phyloP scores from a whole-genome alignment of 2,113 vertebrate genomes.

The Lepus timidus region DNA sequence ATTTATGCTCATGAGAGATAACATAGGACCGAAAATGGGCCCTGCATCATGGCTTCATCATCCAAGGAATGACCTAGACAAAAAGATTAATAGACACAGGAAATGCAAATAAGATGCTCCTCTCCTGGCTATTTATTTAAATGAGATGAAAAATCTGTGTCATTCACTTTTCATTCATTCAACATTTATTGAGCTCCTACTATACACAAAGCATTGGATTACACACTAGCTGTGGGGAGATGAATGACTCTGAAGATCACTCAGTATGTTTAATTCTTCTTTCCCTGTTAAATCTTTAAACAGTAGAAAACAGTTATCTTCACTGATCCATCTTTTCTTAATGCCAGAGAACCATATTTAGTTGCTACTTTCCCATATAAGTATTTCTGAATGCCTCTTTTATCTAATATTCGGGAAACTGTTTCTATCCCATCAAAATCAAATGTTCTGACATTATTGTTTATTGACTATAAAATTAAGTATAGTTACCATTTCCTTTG shows the following conservation, averaged over 20 bases:
- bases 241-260: neutral
- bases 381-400: neutral
- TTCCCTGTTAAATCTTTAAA: neutral
- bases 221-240: neutral
- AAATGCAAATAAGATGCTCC: neutral
- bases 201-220: neutral
- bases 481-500: neutral
- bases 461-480: constrained; percentile 8
- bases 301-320: neutral
- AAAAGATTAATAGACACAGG: neutral
- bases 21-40: neutral
- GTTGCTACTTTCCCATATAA: neutral
- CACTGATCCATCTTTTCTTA: neutral
- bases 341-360: neutral
- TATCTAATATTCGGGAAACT: neutral
- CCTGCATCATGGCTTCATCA: neutral
- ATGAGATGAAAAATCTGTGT: neutral
- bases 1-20: neutral
- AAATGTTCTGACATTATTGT: neutral
- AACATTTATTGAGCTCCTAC: neutral
- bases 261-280: neutral
- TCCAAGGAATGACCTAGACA: neutral
- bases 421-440: neutral
- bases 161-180: neutral
- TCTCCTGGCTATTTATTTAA: neutral